Evolutionary conservation across 2,113 vertebrate genomes (phyloP), one percentile per base, ranked within the genome.

Genomic region (Scalopus aquaticus): DNA sequence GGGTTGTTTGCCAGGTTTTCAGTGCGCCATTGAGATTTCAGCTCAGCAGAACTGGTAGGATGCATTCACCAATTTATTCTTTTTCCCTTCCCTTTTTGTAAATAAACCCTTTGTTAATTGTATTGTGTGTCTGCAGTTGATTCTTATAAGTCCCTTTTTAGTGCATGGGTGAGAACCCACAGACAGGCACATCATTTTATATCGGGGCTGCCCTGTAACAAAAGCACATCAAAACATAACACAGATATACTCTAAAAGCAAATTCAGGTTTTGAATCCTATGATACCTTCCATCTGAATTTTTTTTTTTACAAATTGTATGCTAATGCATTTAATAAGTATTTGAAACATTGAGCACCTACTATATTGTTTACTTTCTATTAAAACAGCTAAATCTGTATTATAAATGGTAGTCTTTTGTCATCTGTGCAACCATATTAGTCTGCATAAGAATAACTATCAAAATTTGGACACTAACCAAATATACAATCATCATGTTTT

Each of bases 271-370:
- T 88, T 88, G 44, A 82, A 30, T 91, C 46, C 12, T 77, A 64
- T 44, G 64, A 88, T n/a, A 20, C 15, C 70, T 88, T 84, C 32
- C 9, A 54, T 32, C 28, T 70, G 35, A 70, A n/a, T 15, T 67
- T 46, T 19, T 72, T 37, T 74, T 86, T 58, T 70, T 30, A 62
- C 4, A 76, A 76, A 87, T 58, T 64, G 1, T 49, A 84, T 10
- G 15, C 64, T 22, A 80, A 72, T 51, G 0, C 6, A 76, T 26
- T 96, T 28, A 86, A 91, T 3, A 92, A 77, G 30, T 3, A 86
- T 54, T 42, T 17, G 44, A 80, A 84, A 73, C 12, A n/a, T n/a
- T 91, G 30, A 92, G 44, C 77, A 95, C 9, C 37, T 92, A 88
- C 28, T 83, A 80, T 17, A 80, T 6, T 65, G n/a, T 6, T 79